Evolutionary conservation across 64 coral and sea anemone species (phyloP), one percentile per base, ranked within the genome.

Genomic region (Actinia tenebrosa): DNA sequence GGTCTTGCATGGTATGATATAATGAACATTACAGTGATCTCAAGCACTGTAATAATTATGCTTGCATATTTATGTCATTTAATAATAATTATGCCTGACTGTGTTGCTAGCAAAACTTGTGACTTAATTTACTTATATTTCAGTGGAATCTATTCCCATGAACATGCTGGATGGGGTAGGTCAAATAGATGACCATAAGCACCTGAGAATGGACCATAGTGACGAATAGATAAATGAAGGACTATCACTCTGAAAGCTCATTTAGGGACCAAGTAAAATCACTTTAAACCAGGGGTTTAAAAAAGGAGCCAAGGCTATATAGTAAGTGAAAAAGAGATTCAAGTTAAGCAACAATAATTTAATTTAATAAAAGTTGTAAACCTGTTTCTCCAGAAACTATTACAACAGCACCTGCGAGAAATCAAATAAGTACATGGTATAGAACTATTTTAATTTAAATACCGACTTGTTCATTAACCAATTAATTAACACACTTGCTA

Each of bases 161-260:
- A 85, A 85, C 56, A 85, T 85, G 83, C 2, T 61, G 43, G 83
- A 85, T 62, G 83, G 83, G 10, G 30, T 85, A 7, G 80, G 80
- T 26, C 80, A 83, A 50, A 53, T 83, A 10, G 80, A 50, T 3
- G 80, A 83, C 44, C 46, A 83, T 19, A 83, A 83, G 80, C 80
- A 53, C 25, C 19, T 83, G 44, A 52, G 80, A 53, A 83, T 83
- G 80, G 80, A 83, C 11, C 80, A 83, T 14, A 58, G 80, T 83
- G 80, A 83, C 16, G 80, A 83, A 30, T 83, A 83, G 61, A 64
- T 64, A 16, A 64, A 64, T 37, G 3, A 1, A n/a, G 63, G 15
- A 75, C n/a, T 16, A 10, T 75, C 13, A 75, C 4, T 42, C 13
- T 75, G 69, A 75, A 42, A 75, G 26, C 10, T 15, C 47, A 50